Evolutionary conservation across 2,797 vertebrate genomes (phyloP).

Genomic region (Lemur catta): DNA sequence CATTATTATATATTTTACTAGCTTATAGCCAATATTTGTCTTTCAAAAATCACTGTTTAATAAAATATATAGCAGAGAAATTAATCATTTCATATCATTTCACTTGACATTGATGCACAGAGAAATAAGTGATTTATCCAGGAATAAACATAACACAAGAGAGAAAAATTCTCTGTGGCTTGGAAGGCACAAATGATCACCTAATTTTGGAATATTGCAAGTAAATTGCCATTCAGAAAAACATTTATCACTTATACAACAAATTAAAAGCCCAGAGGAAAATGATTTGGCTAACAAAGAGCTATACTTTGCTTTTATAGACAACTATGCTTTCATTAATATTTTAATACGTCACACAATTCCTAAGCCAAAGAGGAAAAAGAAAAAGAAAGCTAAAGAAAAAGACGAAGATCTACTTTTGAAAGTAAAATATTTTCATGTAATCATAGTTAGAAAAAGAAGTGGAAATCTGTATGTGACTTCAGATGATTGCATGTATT

Average conservation of each 20-base stretch:
- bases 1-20: not conserved
- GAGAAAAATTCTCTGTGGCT: not conserved
- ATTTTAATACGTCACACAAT: not conserved
- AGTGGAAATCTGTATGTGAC: not conserved
- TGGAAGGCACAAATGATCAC: not conserved
- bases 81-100: not conserved
- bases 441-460: not conserved
- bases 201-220: not conserved
- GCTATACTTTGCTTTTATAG: not conserved
- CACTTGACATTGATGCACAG: not conserved
- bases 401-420: not conserved
- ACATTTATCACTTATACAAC: not conserved
- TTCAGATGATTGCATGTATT: conserved; percentile 19
- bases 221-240: not conserved
- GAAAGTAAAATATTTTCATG: not conserved
- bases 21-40: not conserved
- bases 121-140: not conserved
- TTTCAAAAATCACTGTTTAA: not conserved
- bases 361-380: not conserved
- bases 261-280: not conserved
- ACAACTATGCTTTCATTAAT: not conserved
- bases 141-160: not conserved
- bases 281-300: not conserved
- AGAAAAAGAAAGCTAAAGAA: not conserved
- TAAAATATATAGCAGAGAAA: not conserved